Evolutionary conservation across 2,113 vertebrate genomes (phyloP).

Genomic region (Echinops telfairi): DNA sequence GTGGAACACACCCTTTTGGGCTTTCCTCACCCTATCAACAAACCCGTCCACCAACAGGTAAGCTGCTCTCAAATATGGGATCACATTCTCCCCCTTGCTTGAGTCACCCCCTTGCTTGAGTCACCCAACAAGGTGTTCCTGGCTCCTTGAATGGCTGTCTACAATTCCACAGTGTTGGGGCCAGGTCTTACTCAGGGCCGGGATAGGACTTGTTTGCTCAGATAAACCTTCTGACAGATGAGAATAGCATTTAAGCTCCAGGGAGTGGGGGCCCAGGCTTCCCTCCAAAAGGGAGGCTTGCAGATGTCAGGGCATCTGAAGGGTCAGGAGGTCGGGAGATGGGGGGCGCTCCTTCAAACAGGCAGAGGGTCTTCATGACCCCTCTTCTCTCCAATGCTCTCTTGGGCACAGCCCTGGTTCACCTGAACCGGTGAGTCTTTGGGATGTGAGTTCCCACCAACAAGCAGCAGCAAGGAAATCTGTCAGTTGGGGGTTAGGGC

Average conservation of each 20-base stretch:
- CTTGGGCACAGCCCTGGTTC: neutral
- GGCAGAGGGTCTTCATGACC: neutral
- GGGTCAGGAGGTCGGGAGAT: neutral
- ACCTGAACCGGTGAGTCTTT: too few species aligned
- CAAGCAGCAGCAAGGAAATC: neutral
- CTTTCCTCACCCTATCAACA: neutral
- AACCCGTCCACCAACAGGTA: neutral
- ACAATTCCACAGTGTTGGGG: neutral
- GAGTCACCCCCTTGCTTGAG: neutral
- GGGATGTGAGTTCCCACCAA: neutral
- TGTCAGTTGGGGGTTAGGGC: neutral
- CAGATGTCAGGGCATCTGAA: neutral
- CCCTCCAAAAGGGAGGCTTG: neutral
- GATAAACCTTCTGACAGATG: slow-evolving; percentile 8
- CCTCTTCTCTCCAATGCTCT: neutral
- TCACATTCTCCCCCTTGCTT: neutral
- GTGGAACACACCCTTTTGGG: neutral
- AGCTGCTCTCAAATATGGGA: slow-evolving; percentile 1
- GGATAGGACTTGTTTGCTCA: neutral
- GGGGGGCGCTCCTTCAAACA: neutral
- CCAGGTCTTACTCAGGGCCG: too few species aligned
- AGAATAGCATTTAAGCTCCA: neutral
- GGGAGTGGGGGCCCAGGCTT: neutral
- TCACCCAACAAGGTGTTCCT: neutral
- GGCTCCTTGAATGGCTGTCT: neutral